Conservation (phyloP, 2,113 vertebrate genomes). For the Tragelaphus buxtoni region DNA sequence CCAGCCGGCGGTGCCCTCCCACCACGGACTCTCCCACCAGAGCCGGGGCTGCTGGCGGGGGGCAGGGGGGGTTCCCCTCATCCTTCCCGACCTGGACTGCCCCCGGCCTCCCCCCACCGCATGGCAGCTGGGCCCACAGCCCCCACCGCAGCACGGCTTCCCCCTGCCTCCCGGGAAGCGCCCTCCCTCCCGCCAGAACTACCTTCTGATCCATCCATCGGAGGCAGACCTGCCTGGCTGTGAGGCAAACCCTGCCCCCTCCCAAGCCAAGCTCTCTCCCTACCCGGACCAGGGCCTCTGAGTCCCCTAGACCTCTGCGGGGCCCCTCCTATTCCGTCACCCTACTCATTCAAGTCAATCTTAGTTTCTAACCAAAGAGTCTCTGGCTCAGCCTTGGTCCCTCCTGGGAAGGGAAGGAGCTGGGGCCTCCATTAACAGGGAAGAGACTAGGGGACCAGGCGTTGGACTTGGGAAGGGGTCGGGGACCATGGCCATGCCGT, state of each 20-base stretch:
- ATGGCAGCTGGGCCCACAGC: constrained; percentile 72
- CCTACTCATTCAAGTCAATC: constrained; percentile 18
- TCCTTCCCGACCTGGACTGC: constrained; percentile 5
- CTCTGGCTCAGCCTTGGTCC: constrained; percentile 43
- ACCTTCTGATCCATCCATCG: not conserved
- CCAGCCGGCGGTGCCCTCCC: not conserved
- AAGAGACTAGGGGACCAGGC: not conserved
- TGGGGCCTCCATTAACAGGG: not conserved
- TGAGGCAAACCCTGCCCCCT: not conserved
- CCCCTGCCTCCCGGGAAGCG: constrained; percentile 46
- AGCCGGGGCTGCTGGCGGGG: constrained; percentile 28
- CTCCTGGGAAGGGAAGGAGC: not conserved
- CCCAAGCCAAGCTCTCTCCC: not conserved
- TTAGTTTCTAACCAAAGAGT: constrained; percentile 65
- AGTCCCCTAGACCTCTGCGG: not conserved
- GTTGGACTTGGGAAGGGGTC: not conserved
- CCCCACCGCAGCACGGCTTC: constrained; percentile 56
- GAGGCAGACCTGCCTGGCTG: constrained; percentile 35
- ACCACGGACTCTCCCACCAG: constrained; percentile 38
- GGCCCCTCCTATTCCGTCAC: not conserved
- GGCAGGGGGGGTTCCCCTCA: not conserved
- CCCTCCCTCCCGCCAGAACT: constrained; percentile 3
- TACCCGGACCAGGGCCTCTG: not conserved
- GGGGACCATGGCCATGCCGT: not conserved
- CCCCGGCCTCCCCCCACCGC: constrained; percentile 23